These are phyloP conservation scores for Stigmatopora argus DNA, from an alignment of 2,113 vertebrate genomes.

Conservation along the genomic window DNA sequence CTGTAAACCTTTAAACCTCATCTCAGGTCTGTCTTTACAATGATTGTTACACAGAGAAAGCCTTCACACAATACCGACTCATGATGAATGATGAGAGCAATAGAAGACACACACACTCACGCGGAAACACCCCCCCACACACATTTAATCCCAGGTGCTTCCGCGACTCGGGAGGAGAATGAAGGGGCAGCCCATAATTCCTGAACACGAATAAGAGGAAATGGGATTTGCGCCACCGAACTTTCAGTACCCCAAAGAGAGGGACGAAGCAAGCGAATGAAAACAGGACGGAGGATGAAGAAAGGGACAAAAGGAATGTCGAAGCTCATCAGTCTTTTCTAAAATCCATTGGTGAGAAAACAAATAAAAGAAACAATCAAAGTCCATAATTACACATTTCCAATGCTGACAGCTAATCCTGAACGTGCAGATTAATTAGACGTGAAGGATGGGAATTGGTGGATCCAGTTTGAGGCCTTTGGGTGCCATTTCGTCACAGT, in stretches of 20 bases:
- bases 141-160: constrained; percentile 60
- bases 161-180: constrained; percentile 51
- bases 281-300: constrained; percentile 45
- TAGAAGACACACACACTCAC: constrained; percentile 18
- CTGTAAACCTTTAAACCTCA: constrained; percentile 24
- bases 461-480: constrained; percentile 37
- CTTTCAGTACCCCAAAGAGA: constrained; percentile 39
- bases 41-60: constrained; percentile 28
- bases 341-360: constrained; percentile 31
- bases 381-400: constrained; percentile 49
- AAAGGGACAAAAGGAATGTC: constrained; percentile 34
- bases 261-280: constrained; percentile 24
- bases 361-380: constrained; percentile 37
- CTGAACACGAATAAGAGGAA: constrained; percentile 56
- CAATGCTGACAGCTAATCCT: constrained; percentile 47
- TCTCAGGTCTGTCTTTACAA: constrained; percentile 23
- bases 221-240: constrained; percentile 55
- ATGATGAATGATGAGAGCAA: constrained; percentile 14
- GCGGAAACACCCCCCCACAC: constrained; percentile 9
- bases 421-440: constrained; percentile 25
- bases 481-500: constrained; percentile 15
- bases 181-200: constrained; percentile 54
- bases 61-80: constrained; percentile 22
- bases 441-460: constrained; percentile 20
- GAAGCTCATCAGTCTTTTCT: constrained; percentile 31